Base-by-base conservation (phyloP, 2,888 invertebrate species). In the Polymixis lichenea region DNA sequence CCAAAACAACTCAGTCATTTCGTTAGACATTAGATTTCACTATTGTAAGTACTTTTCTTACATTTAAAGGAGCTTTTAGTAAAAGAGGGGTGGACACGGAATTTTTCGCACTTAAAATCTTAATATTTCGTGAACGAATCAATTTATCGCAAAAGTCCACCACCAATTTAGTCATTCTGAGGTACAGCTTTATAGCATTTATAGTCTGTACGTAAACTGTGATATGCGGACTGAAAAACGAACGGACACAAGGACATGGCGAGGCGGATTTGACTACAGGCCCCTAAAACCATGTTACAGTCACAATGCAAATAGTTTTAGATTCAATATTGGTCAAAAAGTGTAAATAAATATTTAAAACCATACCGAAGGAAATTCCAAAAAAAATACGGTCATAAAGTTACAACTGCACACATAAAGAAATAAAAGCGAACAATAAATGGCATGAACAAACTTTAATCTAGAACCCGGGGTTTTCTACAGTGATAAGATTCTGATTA, bases 401-500 rank as follows among this genome's bases (percentile, higher is more conserved):
- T 61, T 56, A 65, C n/a, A 65, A 53, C 15, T 62, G 32, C 22
- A 49, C 8, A 13, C 32, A 51, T 70, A 62, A 56, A 75, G 17
- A 84, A 68, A 62, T 74, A 74, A 84, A 75, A 56, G 13, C 64
- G n/a, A 65, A 17, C 46, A 74, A 72, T 76, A 77, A 72, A 73
- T 73, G 28, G 61, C 19, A 51, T 64, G 61, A 77, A 62, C 32
- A 75, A 69, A n/a, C 13, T 19, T 70, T 70, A 75, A 75, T 82
- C 72, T 72, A 67, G 67, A 75, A 46, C 72, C 49, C 32, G 65
- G 75, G 72, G 73, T 83, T 65, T 25, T n/a, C n/a, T n/a, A n/a
- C n/a, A n/a, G n/a, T 61, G 77, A 85, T 84, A 77, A 46, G 28
- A 65, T 28, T 49, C 56, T 58, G 80, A 85, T 86, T 71, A 86